Evolutionary conservation across 2,113 vertebrate genomes (phyloP).

Genomic region (Chrysemys picta): DNA sequence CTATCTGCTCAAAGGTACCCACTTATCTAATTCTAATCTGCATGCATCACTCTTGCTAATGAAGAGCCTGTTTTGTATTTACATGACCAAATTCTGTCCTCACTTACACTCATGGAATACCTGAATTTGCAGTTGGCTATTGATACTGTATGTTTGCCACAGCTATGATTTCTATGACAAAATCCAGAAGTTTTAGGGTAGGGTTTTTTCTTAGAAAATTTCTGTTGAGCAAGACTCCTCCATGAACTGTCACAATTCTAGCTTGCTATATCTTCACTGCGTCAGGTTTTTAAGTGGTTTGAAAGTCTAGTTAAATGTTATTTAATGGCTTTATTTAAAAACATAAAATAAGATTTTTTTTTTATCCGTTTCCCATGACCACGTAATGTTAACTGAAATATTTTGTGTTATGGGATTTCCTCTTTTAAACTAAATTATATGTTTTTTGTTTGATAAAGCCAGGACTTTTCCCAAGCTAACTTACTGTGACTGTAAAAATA

Average conservation of each 20-base stretch:
- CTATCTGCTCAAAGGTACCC: accelerated
- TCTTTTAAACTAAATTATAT: constrained; percentile 38
- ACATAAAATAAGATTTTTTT: background rate
- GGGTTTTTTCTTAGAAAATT: constrained; percentile 38
- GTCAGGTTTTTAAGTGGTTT: constrained; percentile 45
- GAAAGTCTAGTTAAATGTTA: background rate
- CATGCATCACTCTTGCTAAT: background rate
- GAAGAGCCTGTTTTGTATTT: background rate
- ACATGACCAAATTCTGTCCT: background rate
- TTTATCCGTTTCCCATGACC: constrained; percentile 38
- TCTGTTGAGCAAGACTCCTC: constrained; percentile 29
- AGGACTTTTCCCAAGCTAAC: constrained; percentile 16
- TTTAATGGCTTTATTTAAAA: background rate
- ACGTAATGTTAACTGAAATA: constrained; percentile 38
- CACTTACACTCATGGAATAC: background rate
- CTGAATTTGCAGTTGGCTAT: constrained; percentile 28
- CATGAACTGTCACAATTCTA: constrained; percentile 13
- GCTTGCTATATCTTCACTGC: constrained; percentile 46
- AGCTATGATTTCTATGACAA: constrained; percentile 31
- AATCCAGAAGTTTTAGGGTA: constrained; percentile 3
- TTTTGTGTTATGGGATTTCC: constrained; percentile 7
- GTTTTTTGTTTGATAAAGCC: constrained; percentile 9
- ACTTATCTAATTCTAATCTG: background rate
- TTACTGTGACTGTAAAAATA: constrained; percentile 17
- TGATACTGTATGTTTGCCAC: constrained; percentile 47